Base-by-base conservation (phyloP, 1,140 invertebrate species). In the Wasmannia auropunctata region DNA sequence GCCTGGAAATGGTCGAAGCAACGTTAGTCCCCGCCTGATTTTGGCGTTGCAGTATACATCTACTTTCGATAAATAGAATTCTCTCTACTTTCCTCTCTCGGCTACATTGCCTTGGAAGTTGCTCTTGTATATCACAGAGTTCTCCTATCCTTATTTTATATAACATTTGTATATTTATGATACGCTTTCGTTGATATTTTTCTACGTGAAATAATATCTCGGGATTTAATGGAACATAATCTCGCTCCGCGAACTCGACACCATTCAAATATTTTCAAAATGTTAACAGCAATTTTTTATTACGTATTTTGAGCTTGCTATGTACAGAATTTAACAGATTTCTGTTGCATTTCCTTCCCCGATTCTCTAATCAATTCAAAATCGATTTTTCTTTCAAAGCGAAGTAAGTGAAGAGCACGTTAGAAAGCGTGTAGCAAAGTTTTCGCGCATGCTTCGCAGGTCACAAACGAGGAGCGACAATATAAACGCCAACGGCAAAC, bases 1-100 rank as follows among this genome's bases (percentile, higher is more conserved):
- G 51, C 19, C 51, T 58, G 51, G 51, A 83, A 83, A 83, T 74
- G 79, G 67, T 22, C 51, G 79, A 60, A 31, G 67, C 51, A 83
- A 83, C 37, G 79, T 83, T 72, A 83, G 67, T 60, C 28, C 6
- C 37, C n/a, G 51, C 37, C 19, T 74, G 25, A n/a, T 83, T 83
- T 83, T 72, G 37, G 34, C 37, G 8, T 31, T 56, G 28, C 25
- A 37, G 49, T 37, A 16, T 54, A 37, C 49, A 58, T 72, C 25
- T n/a, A 43, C 43, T 49, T 19, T 25, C 51, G 51, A 83, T 74
- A 74, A 74, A 74, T 40, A 74, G 67, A 60, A 74, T 58, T 72
- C 25, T 72, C 25, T 31, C 3, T 7, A 43, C 40, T 72, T 81
- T 25, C 54, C 31, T 31, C 60, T 16, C 60, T 46, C 43, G 14